Conservation (phyloP, 2,113 vertebrate species). For the Odobenus rosmarus region DNA sequence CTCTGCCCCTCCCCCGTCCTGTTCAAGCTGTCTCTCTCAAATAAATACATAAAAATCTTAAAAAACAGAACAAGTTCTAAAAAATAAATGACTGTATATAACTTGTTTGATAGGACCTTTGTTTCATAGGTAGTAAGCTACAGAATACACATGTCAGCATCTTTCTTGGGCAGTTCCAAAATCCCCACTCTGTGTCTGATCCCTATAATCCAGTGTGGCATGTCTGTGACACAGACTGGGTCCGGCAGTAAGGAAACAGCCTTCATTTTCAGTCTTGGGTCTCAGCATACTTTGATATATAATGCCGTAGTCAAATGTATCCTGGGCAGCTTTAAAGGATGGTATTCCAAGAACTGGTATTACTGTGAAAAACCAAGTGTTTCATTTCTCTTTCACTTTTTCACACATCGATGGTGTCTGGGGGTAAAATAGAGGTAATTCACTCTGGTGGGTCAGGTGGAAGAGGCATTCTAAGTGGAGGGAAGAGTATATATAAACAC, state of each 20-base stretch:
- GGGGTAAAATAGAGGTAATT: not conserved
- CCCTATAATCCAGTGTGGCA: not conserved
- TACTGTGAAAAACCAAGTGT: not conserved
- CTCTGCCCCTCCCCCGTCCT: not conserved
- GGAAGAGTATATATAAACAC: not conserved
- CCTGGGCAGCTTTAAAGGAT: conserved; percentile 22
- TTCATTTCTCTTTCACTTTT: conserved; percentile 22
- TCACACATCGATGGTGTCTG: not conserved
- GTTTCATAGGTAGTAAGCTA: not conserved
- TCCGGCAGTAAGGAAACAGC: not conserved
- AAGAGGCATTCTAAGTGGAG: not conserved
- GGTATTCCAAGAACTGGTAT: conserved; percentile 1
- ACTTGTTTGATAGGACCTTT: not conserved
- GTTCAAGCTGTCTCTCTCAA: not conserved
- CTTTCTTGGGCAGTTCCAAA: not conserved
- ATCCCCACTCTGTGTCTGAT: not conserved
- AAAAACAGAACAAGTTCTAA: not conserved
- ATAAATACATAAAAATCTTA: not conserved
- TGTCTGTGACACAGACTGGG: not conserved
- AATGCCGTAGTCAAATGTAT: not conserved
- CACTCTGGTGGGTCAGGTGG: not conserved
- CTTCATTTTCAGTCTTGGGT: not conserved
- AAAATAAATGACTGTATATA: not conserved
- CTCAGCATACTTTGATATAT: not conserved
- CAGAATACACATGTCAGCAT: not conserved